A percentile compares a stretch with the other conserved stretches of the same genome.
Conservation (phyloP, 2,113 vertebrate species). For the Varanus salvator region DNA sequence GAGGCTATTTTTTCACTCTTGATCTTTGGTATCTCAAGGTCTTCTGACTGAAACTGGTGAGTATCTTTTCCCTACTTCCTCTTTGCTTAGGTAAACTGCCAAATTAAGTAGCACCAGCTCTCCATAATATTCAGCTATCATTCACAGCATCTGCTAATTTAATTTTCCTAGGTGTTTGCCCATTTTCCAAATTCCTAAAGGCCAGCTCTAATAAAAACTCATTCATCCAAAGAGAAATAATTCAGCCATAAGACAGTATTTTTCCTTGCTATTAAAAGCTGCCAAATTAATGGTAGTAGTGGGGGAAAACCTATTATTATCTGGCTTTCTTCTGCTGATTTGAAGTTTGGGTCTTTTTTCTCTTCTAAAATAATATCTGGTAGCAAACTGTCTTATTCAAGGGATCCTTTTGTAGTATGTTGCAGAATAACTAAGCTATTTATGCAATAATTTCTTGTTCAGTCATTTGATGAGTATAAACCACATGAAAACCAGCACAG, state of each 20-base stretch:
- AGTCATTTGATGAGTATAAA: not conserved
- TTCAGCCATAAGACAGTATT: conserved; percentile 32
- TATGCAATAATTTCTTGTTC: not conserved
- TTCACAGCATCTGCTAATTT: conserved; percentile 29
- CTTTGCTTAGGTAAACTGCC: conserved; percentile 6
- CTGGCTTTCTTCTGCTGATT: not conserved
- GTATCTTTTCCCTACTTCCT: not conserved
- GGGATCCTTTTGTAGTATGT: not conserved
- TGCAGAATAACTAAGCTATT: not conserved
- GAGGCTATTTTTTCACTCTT: not conserved
- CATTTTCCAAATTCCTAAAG: conserved; percentile 43
- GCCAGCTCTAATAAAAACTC: conserved; percentile 36
- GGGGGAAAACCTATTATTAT: not conserved
- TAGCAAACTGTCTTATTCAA: not conserved
- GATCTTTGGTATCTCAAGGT: not conserved
- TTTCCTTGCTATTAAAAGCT: conserved; percentile 23
- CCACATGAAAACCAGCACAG: not conserved
- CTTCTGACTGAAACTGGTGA: not conserved
- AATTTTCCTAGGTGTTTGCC: conserved; percentile 39
- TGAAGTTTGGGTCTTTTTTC: not conserved
- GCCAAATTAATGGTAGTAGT: conserved; percentile 17
- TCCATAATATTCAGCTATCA: conserved; percentile 20
- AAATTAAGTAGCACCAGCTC: not conserved
- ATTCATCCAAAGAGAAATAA: conserved; percentile 23
- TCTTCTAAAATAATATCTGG: not conserved